Evolutionary conservation across 2,888 invertebrate species (phyloP).

Genomic region (Lathronympha strigana): DNA sequence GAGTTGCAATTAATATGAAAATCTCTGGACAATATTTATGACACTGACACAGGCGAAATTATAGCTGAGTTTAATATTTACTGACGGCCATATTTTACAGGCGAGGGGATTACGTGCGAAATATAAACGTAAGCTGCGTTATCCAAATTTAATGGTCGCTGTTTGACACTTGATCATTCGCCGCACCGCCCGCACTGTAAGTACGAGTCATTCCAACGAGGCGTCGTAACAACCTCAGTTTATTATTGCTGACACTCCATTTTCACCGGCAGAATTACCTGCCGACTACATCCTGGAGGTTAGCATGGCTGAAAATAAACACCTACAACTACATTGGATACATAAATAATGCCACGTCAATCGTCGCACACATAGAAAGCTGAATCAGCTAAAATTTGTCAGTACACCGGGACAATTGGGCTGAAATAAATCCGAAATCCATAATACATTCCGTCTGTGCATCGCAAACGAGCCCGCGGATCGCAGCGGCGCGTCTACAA

Average conservation of each 20-base stretch:
- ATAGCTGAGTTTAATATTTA: constrained; percentile 76
- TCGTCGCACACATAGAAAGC: constrained; percentile 34
- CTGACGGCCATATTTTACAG: constrained; percentile 77
- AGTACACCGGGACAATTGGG: constrained; percentile 47
- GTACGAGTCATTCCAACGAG: constrained; percentile 60
- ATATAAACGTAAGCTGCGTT: constrained; percentile 68
- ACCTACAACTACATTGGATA: constrained; percentile 13
- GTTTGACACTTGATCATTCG: constrained; percentile 71
- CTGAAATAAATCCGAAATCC: constrained; percentile 56
- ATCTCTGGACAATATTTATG: constrained; percentile 75
- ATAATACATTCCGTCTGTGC: constrained; percentile 72
- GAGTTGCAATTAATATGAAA: constrained; percentile 75
- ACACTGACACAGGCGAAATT: constrained; percentile 70
- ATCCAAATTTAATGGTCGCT: constrained; percentile 71
- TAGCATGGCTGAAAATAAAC: constrained; percentile 27
- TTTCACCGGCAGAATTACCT: constrained; percentile 49
- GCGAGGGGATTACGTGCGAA: constrained; percentile 72
- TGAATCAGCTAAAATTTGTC: constrained; percentile 47
- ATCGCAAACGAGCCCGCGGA: constrained; percentile 62
- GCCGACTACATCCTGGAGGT: constrained; percentile 8
- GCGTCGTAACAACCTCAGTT: constrained; percentile 57
- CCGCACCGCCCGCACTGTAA: no score
- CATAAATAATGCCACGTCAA: constrained; percentile 21
- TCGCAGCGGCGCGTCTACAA: constrained; percentile 42
- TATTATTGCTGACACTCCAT: constrained; percentile 57